Base-by-base conservation (phyloP, 1,140 invertebrate species). In the Apis dorsata region DNA sequence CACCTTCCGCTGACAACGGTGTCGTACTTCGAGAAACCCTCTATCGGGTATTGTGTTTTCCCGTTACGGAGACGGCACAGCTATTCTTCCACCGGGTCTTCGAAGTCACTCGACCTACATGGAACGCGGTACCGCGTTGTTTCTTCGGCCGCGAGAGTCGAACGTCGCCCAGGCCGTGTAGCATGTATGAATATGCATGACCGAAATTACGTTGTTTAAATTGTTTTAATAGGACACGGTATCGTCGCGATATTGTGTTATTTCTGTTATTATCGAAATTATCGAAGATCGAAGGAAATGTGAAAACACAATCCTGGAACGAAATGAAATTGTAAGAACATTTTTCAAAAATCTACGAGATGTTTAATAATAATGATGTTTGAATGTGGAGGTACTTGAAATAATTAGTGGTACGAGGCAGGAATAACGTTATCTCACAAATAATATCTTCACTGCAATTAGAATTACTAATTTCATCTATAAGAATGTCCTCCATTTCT, bases 1-100 rank as follows among this genome's bases (percentile, higher is more conserved):
- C 81, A 83, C 68, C 81, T 83, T 57, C 68, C 59, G 57, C 28
- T 71, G 81, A 83, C 81, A 83, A 78, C 81, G 75, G 51, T 57
- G 68, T 63, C 81, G 57, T 71, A 79, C 81, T 63, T 78, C 75
- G 75, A 24, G 57, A 55, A 83, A 79, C 75, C 68, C 81, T 71
- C 81, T 71, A 83, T 79, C 74, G 75, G 66, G 75, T 78, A 83
- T 83, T 83, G 75, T 79, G 75, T 79, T 79, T 79, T 79, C 12
- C 28, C 75, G 68, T 79, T 68, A 79, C 66, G 8, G 15, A 77
- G 51, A 63, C 75, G 11, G 24, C n/a, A n/a, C 21, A 28, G 34
- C 65, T 34, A 79, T 70, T 83, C 66, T 79, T 78, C 71, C 51
- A 57, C 8, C 57, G 17, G n/a, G 63, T 13, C 63, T 57, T 55